Percentiles rank a stretch among this genome's conserved stretches.
These are phyloP conservation scores for Peribatodes rhomboidaria DNA, from an alignment of 2,888 invertebrate species.

Conservation along the genomic window DNA sequence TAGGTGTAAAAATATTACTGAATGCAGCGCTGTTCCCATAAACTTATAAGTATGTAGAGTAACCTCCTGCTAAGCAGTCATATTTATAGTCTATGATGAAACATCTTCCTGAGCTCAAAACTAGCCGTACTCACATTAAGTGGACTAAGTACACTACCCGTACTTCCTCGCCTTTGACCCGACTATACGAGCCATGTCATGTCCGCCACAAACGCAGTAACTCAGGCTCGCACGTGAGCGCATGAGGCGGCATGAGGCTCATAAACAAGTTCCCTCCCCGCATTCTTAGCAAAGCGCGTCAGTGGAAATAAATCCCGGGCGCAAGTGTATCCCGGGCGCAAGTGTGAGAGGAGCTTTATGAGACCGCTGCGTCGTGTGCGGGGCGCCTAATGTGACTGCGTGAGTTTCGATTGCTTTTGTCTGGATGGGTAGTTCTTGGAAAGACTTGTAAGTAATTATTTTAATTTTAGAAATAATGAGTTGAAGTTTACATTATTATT, in stretches of 20 bases:
- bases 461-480: background rate
- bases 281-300: conserved; percentile 43
- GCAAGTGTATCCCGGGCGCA: too few species aligned
- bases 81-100: too few species aligned
- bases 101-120: background rate
- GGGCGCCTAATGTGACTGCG: conserved; percentile 41
- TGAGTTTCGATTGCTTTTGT: conserved; percentile 44
- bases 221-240: conserved; percentile 28
- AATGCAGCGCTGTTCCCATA: too few species aligned
- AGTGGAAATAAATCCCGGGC: conserved; percentile 47
- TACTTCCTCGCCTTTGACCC: background rate
- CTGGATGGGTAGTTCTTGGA: background rate
- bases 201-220: conserved; percentile 33
- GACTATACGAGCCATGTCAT: conserved; percentile 21
- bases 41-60: too few species aligned
- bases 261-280: conserved; percentile 41
- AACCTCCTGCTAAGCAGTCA: too few species aligned
- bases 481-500: too few species aligned
- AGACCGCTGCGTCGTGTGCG: conserved; percentile 46
- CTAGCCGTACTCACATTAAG: background rate
- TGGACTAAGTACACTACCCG: background rate
- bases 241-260: conserved; percentile 19
- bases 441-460: background rate
- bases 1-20: too few species aligned
- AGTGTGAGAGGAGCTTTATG: conserved; percentile 48